Conservation (phyloP, 2,797 vertebrate genomes). For the Cyclura pinguis region DNA sequence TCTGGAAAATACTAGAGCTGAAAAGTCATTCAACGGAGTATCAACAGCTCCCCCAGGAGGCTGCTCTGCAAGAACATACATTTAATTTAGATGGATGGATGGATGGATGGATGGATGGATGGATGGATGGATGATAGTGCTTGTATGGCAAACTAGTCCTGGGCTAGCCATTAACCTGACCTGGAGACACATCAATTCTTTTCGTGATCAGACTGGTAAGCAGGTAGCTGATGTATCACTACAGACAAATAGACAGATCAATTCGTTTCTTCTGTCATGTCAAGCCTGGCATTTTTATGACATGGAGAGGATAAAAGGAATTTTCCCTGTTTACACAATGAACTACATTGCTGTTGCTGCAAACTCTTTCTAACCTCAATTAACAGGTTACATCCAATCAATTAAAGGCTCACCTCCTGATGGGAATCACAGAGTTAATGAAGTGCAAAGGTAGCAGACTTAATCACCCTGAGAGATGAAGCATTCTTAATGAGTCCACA, state of each 20-base stretch:
- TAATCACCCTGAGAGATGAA: constrained; percentile 55
- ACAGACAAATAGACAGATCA: constrained; percentile 1
- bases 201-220: not conserved
- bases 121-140: too few relatives aligned
- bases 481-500: constrained; percentile 49
- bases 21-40: not conserved
- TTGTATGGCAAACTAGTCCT: not conserved
- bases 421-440: constrained; percentile 60
- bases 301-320: constrained; percentile 20
- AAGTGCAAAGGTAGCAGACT: constrained; percentile 61
- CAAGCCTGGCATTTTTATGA: constrained; percentile 1
- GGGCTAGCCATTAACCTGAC: not conserved
- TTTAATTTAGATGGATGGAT: not conserved
- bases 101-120: too few relatives aligned
- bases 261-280: constrained; percentile 13
- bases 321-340: not conserved
- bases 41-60: not conserved
- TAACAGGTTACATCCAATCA: constrained; percentile 55
- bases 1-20: not conserved
- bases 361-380: constrained; percentile 45
- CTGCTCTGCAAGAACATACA: not conserved
- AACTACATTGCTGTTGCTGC: constrained; percentile 33
- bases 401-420: constrained; percentile 43
- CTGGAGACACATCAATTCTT: not conserved
- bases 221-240: not conserved